These are phyloP conservation scores for Nymphicus hollandicus DNA, from an alignment of 2,113 vertebrate genomes.

Conservation along the genomic window DNA sequence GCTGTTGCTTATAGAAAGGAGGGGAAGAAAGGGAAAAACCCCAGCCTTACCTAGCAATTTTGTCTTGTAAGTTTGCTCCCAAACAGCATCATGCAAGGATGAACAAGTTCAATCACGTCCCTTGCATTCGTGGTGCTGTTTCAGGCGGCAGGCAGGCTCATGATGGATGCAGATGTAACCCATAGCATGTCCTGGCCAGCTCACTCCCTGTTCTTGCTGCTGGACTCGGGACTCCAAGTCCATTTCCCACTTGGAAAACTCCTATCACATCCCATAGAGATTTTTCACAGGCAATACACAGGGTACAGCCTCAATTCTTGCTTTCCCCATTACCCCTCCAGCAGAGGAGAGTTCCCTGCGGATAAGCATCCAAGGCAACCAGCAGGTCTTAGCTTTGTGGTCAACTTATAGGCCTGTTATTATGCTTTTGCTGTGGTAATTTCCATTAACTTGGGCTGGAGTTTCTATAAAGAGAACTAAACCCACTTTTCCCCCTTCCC, in stretches of 20 bases:
- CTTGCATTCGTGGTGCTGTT: not conserved
- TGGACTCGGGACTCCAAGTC: accelerated
- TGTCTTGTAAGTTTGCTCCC: not conserved
- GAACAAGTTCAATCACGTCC: not conserved
- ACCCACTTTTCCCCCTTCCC: not conserved
- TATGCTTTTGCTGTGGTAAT: not conserved
- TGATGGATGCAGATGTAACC: not conserved
- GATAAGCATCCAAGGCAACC: not conserved
- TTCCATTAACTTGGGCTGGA: not conserved
- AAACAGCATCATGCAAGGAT: not conserved
- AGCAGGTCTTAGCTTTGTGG: not conserved
- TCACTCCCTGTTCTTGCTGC: not conserved
- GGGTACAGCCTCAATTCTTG: not conserved
- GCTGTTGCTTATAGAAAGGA: not conserved
- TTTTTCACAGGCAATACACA: not conserved
- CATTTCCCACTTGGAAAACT: not conserved
- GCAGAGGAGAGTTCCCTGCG: not conserved
- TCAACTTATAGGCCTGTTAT: not conserved
- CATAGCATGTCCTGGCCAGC: not conserved
- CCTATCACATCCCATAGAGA: accelerated
- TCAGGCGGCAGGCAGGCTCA: too few species aligned
- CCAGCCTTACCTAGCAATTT: not conserved
- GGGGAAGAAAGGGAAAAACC: accelerated
- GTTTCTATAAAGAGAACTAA: not conserved
- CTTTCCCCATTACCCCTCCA: not conserved